Conservation (phyloP, 2,888 invertebrate species). For the Chromoteleia sp. region DNA sequence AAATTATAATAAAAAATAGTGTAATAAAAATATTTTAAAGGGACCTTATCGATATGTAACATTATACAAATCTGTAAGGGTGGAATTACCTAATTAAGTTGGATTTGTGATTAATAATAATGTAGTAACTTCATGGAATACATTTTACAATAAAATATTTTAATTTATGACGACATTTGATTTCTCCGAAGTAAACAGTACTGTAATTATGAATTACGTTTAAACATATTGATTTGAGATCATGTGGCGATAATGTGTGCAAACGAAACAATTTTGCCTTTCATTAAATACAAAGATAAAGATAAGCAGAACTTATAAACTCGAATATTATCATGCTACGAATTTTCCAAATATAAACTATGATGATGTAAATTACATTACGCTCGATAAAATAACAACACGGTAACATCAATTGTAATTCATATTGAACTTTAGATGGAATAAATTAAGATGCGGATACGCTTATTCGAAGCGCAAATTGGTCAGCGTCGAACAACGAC, state of each 20-base stretch:
- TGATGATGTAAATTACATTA: background rate
- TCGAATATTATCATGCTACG: background rate
- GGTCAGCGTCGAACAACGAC: background rate
- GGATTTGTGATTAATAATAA: no score
- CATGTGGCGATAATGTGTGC: no score
- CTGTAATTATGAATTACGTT: no score
- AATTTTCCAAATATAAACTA: conserved; percentile 6
- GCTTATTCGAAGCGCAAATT: background rate
- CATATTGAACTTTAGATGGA: conserved; percentile 5
- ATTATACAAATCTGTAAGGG: no score
- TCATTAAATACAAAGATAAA: background rate
- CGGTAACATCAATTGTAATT: conserved; percentile 19
- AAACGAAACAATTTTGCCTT: background rate
- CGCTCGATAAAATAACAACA: conserved; percentile 12
- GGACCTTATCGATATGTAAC: no score
- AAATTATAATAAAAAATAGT: no score
- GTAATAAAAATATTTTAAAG: no score
- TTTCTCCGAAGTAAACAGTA: no score
- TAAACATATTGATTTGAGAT: no score
- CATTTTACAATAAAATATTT: no score
- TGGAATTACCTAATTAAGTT: no score
- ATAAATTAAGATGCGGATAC: background rate
- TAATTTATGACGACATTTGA: background rate
- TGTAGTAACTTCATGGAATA: no score
- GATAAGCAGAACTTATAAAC: conserved; percentile 2